Conservation (phyloP, 2,888 invertebrate genomes). For the Tuberolachnus salignus region DNA sequence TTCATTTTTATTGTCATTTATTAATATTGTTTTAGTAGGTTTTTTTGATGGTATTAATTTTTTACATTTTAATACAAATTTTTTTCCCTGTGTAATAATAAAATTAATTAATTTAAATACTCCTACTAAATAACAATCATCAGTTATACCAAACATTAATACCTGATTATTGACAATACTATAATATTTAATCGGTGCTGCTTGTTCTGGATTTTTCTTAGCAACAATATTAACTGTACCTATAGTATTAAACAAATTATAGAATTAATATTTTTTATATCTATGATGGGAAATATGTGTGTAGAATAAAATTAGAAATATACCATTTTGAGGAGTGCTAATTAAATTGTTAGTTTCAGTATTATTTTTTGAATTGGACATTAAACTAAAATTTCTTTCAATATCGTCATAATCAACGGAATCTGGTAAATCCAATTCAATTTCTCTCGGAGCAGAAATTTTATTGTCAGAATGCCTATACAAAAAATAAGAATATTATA, state of each 20-base stretch:
- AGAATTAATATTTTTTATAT: not conserved
- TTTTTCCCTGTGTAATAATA: too few relatives aligned
- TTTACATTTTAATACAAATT: not conserved
- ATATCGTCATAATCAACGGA: not conserved
- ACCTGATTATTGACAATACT: constrained; percentile 20
- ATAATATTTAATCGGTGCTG: not conserved
- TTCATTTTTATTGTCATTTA: too few relatives aligned
- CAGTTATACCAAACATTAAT: not conserved
- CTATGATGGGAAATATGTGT: not conserved
- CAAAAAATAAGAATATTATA: not conserved
- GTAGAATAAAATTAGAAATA: not conserved
- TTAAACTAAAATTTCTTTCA: not conserved
- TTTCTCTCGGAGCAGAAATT: constrained; percentile 21
- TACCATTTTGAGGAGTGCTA: constrained; percentile 1
- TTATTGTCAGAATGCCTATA: constrained; percentile 1
- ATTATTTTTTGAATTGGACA: constrained; percentile 10
- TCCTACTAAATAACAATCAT: too few relatives aligned
- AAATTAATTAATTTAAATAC: too few relatives aligned
- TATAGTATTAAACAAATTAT: not conserved
- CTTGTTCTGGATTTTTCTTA: not conserved
- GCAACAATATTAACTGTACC: not conserved
- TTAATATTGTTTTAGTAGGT: not conserved
- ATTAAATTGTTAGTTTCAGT: constrained; percentile 16
- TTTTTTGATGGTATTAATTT: not conserved
- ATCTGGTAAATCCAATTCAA: constrained; percentile 27